Base-by-base conservation (phyloP, 1,140 invertebrate species). In the Ceratitis capitata region DNA sequence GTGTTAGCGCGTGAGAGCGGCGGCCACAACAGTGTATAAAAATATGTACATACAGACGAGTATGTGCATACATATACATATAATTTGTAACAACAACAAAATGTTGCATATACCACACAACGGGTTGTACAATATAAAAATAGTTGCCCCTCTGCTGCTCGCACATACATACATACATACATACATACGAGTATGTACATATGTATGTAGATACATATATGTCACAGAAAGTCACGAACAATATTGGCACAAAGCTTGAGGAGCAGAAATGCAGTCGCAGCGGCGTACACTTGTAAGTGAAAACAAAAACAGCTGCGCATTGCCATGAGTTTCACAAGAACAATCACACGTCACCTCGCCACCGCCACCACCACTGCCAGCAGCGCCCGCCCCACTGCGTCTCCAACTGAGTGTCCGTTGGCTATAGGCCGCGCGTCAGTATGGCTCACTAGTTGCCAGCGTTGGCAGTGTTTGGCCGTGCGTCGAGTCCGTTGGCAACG, bases 241-340 rank as follows among this genome's bases (percentile, higher is more conserved):
- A n/a, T n/a, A n/a, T n/a, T n/a, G n/a, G n/a, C n/a, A 49, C 47
- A 49, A n/a, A n/a, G n/a, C n/a, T n/a, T n/a, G 6, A 49, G 6
- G 47, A 7, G 47, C 47, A 49, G 47, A 49, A 49, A 49, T 49
- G 47, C 6, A 49, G 47, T 7, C 6, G 6, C 14, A 49, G 6
- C 47, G 14, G 6, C 6, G 47, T 7, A 49, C 6, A 49, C n/a
- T n/a, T n/a, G n/a, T 49, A 14, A 49, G 39, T 78, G 69, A 78
- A 78, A 78, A 45, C 69, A 45, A 78, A 78, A 78, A 78, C 69
- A 78, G 69, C 69, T 78, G 69, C 69, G n/a, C 69, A 78, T 78
- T 10, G 64, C 39, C 39, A 23, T 74, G 64, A 16, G 61, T 12
- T 35, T 10, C 26, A 69, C 35, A 42, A 39, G 64, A 39, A 78